These are phyloP conservation scores for Sclerurus mexicanus DNA, from an alignment of 2,113 vertebrate genomes.

Conservation along the genomic window DNA sequence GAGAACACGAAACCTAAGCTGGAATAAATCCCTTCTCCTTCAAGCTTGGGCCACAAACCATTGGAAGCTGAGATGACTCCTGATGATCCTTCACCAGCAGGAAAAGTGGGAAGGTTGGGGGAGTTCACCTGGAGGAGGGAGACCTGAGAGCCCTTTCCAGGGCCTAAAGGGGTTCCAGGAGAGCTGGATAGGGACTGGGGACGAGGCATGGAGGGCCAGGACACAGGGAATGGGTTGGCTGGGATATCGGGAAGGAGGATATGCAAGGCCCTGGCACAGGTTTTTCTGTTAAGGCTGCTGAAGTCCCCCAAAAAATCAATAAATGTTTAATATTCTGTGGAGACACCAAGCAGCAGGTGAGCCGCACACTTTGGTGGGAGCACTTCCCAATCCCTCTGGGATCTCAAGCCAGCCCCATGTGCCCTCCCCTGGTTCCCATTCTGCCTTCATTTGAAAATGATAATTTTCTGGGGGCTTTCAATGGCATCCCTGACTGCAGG, in stretches of 20 bases:
- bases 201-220: neutral
- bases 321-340: too few relatives aligned
- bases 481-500: slow-evolving; percentile 63
- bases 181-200: neutral
- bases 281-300: neutral
- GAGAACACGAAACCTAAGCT: neutral
- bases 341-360: neutral
- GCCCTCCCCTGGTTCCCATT: neutral
- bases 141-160: neutral
- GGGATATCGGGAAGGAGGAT: neutral
- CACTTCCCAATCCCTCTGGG: too few relatives aligned
- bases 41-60: too few relatives aligned
- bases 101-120: neutral
- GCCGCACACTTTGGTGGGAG: neutral
- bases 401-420: too few relatives aligned
- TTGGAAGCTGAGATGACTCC: neutral
- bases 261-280: neutral
- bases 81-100: neutral
- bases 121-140: neutral
- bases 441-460: slow-evolving; percentile 66
- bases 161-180: neutral
- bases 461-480: slow-evolving; percentile 18
- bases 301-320: neutral
- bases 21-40: too few relatives aligned
- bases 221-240: neutral